Evolutionary conservation across 2,888 invertebrate species (phyloP).

Genomic region (Pyrocoelia pectoralis): DNA sequence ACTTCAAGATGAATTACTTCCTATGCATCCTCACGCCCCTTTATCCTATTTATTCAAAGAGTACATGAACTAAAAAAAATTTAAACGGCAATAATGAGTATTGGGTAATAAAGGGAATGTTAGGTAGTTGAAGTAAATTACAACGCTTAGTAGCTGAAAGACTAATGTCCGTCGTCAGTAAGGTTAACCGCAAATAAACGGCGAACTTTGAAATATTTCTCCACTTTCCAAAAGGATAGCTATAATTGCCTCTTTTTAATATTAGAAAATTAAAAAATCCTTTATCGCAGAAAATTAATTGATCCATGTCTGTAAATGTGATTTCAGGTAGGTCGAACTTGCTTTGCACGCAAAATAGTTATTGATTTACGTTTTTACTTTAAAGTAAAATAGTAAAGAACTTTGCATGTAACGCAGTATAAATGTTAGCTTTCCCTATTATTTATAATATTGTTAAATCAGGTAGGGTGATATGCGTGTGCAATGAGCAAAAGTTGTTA

Average conservation of each 20-base stretch:
- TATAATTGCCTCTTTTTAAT: not conserved
- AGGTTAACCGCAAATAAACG: constrained; percentile 26
- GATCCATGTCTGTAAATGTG: not conserved
- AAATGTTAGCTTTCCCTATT: not conserved
- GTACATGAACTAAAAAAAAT: too few relatives aligned
- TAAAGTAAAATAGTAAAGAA: not conserved
- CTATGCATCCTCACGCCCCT: too few relatives aligned
- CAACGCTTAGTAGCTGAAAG: constrained; percentile 28
- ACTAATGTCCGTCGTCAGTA: constrained; percentile 26
- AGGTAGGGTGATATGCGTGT: not conserved
- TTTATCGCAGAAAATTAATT: not conserved
- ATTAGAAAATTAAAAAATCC: not conserved
- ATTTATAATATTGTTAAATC: not conserved
- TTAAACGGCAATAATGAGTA: not conserved
- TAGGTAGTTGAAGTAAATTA: too few relatives aligned
- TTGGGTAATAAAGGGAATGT: too few relatives aligned
- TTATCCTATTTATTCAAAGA: too few relatives aligned
- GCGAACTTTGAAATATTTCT: constrained; percentile 13
- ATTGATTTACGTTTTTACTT: constrained; percentile 10
- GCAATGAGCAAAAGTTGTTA: too few relatives aligned
- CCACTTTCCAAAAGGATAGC: not conserved
- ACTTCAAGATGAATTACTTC: too few relatives aligned
- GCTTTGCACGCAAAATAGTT: constrained; percentile 3
- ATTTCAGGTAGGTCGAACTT: constrained; percentile 6
- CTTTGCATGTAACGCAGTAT: constrained; percentile 11